Evolutionary conservation across 1,140 invertebrate species (phyloP), one percentile per base, ranked within the genome.

Genomic region (Araneus ventricosus): DNA sequence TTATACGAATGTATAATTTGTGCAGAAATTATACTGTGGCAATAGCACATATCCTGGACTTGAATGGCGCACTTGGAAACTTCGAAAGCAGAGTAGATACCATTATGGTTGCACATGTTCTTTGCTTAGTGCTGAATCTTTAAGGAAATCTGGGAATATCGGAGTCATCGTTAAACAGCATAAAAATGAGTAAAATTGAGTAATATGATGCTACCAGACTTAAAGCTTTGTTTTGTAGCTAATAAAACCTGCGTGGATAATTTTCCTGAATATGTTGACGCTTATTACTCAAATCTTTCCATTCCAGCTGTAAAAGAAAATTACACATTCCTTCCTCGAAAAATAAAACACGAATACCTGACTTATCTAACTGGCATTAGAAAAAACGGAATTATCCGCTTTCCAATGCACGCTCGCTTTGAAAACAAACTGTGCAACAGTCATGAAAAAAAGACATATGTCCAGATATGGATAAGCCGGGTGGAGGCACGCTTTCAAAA

Each of bases 281-380:
- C 27, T 67, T 24, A 7, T 67, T 67, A n/a, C 24, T 5, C 8
- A 75, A 30, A 75, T 1, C 4, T n/a, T 20, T 6, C 20, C 30
- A 75, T 75, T 20, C 10, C 30, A 20, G 67, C 34, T 75, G 4
- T 37, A 75, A 75, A 1, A 37, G 34, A 34, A 34, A 70, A n/a
- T n/a, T 27, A 7, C 27, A 6, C 27, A 34, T 20, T 34, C n/a
- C n/a, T 75, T 75, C 20, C 30, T 20, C 14, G 27, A 37, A 75
- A 75, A 75, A 75, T 30, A 75, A n/a, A 75, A 20, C 67, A 75
- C 67, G 67, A 75, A 75, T 5, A 75, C 67, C 27, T n/a, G n/a
- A 37, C 67, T 37, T 75, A 17, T 20, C 17, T 75, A 30, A 75
- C 67, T 75, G n/a, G 34, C 67, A 75, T 75, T 34, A 75, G 63